phyloP scores from a whole-genome alignment of 2,888 invertebrate species.

The Coelinius sp. region DNA sequence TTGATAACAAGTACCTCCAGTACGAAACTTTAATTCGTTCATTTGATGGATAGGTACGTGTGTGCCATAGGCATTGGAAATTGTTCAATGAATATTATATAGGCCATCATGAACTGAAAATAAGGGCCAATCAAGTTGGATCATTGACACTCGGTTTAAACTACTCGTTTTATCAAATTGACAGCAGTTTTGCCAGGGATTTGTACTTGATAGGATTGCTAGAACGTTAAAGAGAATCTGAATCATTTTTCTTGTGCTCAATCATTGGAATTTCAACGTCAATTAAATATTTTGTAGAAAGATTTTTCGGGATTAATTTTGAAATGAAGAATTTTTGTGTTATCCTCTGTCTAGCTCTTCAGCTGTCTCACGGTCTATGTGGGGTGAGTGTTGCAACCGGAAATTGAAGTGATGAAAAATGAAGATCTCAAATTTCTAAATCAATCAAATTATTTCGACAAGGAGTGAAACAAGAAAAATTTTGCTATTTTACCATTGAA shows the following conservation, averaged over 20 bases:
- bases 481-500: too few relatives aligned
- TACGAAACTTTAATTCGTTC: background rate
- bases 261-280: background rate
- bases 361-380: background rate
- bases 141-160: conserved; percentile 11
- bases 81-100: conserved; percentile 19
- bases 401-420: background rate
- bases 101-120: conserved; percentile 12
- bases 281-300: background rate
- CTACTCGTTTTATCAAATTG: conserved; percentile 5
- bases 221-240: too few relatives aligned
- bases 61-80: background rate
- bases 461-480: too few relatives aligned
- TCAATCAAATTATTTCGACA: too few relatives aligned
- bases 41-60: background rate
- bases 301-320: background rate
- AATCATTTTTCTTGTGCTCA: background rate
- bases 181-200: background rate
- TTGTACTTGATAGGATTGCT: conserved; percentile 1
- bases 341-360: background rate
- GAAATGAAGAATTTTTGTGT: background rate
- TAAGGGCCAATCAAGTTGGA: background rate
- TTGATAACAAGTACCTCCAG: conserved; percentile 1
- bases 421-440: background rate
- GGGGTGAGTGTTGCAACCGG: conserved; percentile 1